A percentile compares a stretch with the other conserved stretches of the same genome.
Evolutionary conservation across 2,797 vertebrate species (phyloP).

Genomic region (Rhodeus uyekii): DNA sequence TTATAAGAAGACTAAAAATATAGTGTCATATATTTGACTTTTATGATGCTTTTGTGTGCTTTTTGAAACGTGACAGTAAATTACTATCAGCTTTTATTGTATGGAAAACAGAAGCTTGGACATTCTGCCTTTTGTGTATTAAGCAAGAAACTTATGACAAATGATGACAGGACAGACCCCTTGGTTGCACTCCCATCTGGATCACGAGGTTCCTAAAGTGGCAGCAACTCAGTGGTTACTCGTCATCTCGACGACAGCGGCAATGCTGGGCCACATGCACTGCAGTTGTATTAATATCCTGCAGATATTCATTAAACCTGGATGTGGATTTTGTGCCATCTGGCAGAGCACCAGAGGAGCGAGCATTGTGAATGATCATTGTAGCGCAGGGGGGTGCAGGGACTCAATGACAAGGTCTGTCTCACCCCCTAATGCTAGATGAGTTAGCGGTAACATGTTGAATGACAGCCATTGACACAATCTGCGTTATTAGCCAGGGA

Average conservation of each 20-base stretch:
- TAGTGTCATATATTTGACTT: neutral
- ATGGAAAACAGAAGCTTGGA: neutral
- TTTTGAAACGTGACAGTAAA: neutral
- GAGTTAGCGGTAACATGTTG: conserved; percentile 44
- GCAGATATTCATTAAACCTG: conserved; percentile 55
- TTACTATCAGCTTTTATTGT: neutral
- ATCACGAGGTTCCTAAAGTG: too few species aligned
- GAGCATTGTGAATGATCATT: conserved; percentile 46
- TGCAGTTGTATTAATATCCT: conserved; percentile 51
- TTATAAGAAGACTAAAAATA: neutral
- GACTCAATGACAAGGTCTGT: conserved; percentile 65
- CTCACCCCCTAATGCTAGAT: conserved; percentile 57
- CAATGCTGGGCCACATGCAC: conserved; percentile 19
- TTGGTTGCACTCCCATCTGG: neutral
- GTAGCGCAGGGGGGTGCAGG: conserved; percentile 51
- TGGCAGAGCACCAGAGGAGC: conserved; percentile 47
- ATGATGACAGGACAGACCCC: neutral
- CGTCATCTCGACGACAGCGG: conserved; percentile 13
- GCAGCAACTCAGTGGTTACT: conserved; percentile 17
- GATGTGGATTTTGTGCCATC: conserved; percentile 43
- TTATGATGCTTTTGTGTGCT: neutral
- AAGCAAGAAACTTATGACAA: neutral
- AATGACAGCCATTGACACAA: conserved; percentile 64
- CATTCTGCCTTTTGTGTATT: neutral
- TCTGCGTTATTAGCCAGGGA: conserved; percentile 67